Conservation (phyloP, 2,113 vertebrate genomes). For the Cranoglanis bouderius region DNA sequence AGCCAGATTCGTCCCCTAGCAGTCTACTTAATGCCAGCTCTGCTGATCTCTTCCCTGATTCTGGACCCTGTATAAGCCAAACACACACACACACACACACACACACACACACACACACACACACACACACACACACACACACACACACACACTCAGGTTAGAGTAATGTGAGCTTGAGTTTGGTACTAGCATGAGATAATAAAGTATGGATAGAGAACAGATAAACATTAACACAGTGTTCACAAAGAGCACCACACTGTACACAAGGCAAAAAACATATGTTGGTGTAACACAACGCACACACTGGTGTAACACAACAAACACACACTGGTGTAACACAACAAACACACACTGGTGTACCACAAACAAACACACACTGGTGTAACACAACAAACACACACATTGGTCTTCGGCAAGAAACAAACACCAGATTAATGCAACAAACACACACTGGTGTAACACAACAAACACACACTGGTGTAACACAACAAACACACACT, state of each 20-base stretch:
- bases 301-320: background rate
- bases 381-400: background rate
- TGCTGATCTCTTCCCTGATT: background rate
- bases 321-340: background rate
- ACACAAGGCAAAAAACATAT: background rate
- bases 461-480: background rate
- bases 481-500: background rate
- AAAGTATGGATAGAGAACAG: background rate
- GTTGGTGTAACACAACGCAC: background rate
- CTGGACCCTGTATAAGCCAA: background rate
- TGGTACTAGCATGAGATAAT: background rate
- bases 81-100: slow-evolving; percentile 16
- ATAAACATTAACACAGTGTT: background rate
- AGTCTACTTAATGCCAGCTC: background rate
- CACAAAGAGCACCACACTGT: background rate
- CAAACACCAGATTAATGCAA: too few relatives aligned
- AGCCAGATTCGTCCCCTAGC: background rate
- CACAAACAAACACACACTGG: background rate
- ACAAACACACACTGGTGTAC: background rate
- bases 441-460: background rate
- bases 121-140: background rate
- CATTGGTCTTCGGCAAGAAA: too few relatives aligned
- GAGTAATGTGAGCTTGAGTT: background rate
- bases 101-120: background rate
- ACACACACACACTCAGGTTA: background rate